Conservation (phyloP, 1,140 invertebrate species). For the Drosophila ohnishii region DNA sequence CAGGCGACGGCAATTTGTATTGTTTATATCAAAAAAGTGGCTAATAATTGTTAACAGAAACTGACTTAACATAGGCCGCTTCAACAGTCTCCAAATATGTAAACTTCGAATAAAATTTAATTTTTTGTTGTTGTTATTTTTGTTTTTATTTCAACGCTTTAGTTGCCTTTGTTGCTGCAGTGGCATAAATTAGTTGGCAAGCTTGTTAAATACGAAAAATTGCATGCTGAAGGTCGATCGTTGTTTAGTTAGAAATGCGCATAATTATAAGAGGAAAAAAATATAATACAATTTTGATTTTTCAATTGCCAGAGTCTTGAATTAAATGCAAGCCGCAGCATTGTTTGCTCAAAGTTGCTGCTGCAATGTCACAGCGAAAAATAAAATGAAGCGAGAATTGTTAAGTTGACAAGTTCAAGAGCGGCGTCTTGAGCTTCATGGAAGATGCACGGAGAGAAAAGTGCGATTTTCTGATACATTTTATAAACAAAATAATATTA, state of each 20-base stretch:
- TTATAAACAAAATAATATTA: too few relatives aligned
- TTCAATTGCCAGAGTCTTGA: constrained; percentile 56
- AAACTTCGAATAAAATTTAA: constrained; percentile 28
- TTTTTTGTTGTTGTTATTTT: neutral
- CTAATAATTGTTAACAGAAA: constrained; percentile 24
- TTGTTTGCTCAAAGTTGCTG: constrained; percentile 51
- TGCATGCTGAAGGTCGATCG: constrained; percentile 38
- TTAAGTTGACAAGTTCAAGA: constrained; percentile 78
- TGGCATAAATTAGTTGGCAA: constrained; percentile 56
- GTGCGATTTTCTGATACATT: too few relatives aligned
- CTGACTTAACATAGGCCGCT: constrained; percentile 11
- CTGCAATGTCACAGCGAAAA: constrained; percentile 58
- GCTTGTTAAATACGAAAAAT: constrained; percentile 49
- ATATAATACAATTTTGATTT: constrained; percentile 63
- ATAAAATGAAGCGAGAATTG: constrained; percentile 17
- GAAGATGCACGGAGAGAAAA: constrained; percentile 4
- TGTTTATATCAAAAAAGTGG: constrained; percentile 72
- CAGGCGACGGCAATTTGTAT: constrained; percentile 60
- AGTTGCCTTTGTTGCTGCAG: constrained; percentile 36
- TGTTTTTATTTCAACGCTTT: constrained; percentile 47
- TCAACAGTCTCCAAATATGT: constrained; percentile 8
- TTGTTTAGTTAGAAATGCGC: constrained; percentile 75
- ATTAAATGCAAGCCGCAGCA: constrained; percentile 48
- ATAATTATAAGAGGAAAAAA: constrained; percentile 56
- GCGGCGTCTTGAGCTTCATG: constrained; percentile 28